These are phyloP conservation scores for Morone chrysops DNA, from an alignment of 2,113 vertebrate genomes.

Conservation along the genomic window DNA sequence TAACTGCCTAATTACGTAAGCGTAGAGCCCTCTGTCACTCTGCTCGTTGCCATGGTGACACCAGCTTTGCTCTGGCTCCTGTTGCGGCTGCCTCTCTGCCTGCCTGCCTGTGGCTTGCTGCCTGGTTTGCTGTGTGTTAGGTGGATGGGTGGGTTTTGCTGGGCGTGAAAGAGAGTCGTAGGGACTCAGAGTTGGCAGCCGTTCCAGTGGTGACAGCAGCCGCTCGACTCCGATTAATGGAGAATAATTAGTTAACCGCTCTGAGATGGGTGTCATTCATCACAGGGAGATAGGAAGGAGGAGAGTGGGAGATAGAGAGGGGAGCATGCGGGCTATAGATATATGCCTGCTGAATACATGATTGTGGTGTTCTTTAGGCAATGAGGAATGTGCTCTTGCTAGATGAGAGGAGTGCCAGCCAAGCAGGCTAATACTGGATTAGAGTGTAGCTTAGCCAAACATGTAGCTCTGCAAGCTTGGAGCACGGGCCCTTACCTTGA, in stretches of 20 bases:
- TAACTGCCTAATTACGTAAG: slow-evolving; percentile 63
- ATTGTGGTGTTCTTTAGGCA: slow-evolving; percentile 42
- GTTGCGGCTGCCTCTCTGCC: slow-evolving; percentile 32
- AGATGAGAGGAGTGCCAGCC: slow-evolving; percentile 45
- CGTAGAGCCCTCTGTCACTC: slow-evolving; percentile 46
- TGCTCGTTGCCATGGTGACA: slow-evolving; percentile 78
- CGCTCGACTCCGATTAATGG: slow-evolving; percentile 73
- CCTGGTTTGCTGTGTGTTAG: slow-evolving; percentile 4
- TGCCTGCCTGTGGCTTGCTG: slow-evolving; percentile 9
- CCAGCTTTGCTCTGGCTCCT: slow-evolving; percentile 30
- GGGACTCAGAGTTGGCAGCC: slow-evolving; percentile 19
- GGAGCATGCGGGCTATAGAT: slow-evolving; percentile 37
- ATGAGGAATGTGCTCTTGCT: slow-evolving; percentile 37
- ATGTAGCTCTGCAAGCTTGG: slow-evolving; percentile 20
- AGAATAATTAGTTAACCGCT: slow-evolving; percentile 75
- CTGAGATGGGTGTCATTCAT: slow-evolving; percentile 76
- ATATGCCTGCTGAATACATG: slow-evolving; percentile 50
- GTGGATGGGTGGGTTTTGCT: slow-evolving; percentile 35
- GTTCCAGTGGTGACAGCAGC: slow-evolving; percentile 56
- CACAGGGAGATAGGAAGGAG: slow-evolving; percentile 45
- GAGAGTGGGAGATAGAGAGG: slow-evolving; percentile 25
- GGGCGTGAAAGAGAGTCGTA: slow-evolving; percentile 32
- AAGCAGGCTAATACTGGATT: slow-evolving; percentile 73
- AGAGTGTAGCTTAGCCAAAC: slow-evolving; percentile 36
- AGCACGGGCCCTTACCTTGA: slow-evolving; percentile 6